phyloP scores from a whole-genome alignment of 1,140 invertebrate species.

The Pseudomyrmex concolor region DNA sequence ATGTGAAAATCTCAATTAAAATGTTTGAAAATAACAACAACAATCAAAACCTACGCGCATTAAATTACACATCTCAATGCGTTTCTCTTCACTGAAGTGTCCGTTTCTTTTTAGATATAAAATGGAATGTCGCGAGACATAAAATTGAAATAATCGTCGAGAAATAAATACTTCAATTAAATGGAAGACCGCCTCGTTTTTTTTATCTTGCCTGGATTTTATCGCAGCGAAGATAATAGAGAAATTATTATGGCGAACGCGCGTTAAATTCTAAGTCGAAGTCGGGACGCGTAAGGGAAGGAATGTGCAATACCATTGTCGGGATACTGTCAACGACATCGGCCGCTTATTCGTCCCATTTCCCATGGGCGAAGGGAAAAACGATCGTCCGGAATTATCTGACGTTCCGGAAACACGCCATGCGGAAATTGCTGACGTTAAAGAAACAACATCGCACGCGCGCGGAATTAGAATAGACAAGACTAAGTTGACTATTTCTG shows the following conservation, averaged over 20 bases:
- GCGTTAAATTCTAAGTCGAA: constrained; percentile 16
- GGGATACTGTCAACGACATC: constrained; percentile 23
- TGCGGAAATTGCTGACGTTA: constrained; percentile 25
- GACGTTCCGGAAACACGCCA: neutral
- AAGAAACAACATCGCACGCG: neutral
- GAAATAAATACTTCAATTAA: neutral
- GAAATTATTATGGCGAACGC: constrained; percentile 13
- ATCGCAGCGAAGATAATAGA: constrained; percentile 1
- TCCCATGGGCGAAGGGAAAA: neutral
- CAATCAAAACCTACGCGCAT: neutral
- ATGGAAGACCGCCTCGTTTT: neutral
- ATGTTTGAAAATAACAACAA: neutral
- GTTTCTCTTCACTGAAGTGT: too few relatives aligned
- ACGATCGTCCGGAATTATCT: constrained; percentile 26
- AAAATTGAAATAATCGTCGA: neutral
- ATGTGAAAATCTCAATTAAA: neutral
- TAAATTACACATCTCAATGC: neutral
- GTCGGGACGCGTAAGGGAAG: neutral
- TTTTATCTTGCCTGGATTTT: neutral
- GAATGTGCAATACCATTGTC: constrained; percentile 31
- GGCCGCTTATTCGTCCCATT: constrained; percentile 10
- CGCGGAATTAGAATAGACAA: neutral
- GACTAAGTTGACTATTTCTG: neutral
- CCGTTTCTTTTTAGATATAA: too few relatives aligned
- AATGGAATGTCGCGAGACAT: neutral